A percentile compares a stretch with the other conserved stretches of the same genome.
phyloP scores from a whole-genome alignment of 2,113 vertebrate genomes.

The Serilophus lunatus region DNA sequence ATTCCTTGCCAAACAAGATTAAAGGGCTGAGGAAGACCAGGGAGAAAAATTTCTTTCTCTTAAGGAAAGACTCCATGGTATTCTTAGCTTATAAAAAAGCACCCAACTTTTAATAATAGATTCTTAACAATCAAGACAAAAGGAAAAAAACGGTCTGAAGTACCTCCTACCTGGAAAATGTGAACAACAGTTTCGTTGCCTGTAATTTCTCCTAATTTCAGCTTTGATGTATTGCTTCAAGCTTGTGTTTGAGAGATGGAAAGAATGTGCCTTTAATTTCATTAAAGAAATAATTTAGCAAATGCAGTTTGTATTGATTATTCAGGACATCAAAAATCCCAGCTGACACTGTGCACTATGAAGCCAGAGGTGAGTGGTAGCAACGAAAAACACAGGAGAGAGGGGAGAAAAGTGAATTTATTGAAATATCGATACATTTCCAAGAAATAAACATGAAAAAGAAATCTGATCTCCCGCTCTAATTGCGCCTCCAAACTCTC shows the following conservation, averaged over 20 bases:
- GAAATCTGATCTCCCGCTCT: background rate
- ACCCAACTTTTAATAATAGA: background rate
- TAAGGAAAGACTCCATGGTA: background rate
- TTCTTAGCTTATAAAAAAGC: background rate
- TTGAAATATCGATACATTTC: background rate
- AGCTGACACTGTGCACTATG: background rate
- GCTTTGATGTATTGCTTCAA: background rate
- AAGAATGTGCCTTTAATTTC: background rate
- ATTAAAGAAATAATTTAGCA: background rate
- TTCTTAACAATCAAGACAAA: background rate
- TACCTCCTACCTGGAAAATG: background rate
- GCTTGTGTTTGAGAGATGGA: background rate
- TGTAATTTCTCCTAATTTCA: background rate
- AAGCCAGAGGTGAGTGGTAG: background rate
- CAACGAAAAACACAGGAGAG: background rate
- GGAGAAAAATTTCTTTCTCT: background rate
- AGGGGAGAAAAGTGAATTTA: background rate
- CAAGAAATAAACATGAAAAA: background rate
- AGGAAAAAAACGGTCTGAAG: background rate
- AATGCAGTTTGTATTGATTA: background rate
- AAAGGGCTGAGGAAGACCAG: background rate
- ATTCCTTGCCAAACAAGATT: background rate
- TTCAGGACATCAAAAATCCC: background rate
- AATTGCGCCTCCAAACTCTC: background rate
- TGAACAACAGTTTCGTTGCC: background rate